Evolutionary conservation across 2,888 invertebrate genomes (phyloP), one percentile per base, ranked within the genome.

Genomic region (Hydriomena furcata): DNA sequence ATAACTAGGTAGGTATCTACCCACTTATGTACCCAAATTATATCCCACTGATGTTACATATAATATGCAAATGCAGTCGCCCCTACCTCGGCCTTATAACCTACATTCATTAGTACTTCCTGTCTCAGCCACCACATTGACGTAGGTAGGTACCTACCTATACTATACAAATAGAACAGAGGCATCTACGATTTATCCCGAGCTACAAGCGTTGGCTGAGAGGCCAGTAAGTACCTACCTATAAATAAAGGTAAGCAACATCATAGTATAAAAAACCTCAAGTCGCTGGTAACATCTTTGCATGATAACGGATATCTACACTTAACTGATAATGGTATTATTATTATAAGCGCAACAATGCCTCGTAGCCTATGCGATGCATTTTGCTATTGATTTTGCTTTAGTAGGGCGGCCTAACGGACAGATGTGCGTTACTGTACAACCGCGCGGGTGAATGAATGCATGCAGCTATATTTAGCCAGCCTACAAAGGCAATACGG

Each of bases 401-500:
- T 61, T 60, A 48, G 62, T 66, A 47, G 45, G 66, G 63, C 65
- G 66, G 68, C 68, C 68, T 62, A 75, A 69, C 66, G 66, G 72
- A 76, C 87, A 87, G 88, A 86, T 88, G 87, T 83, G 80, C 79
- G 84, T 70, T 76, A 79, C 80, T 70, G 76, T 74, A 65, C 65
- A 69, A 61, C 68, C 63, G 71, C 70, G 68, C 73, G 78, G 77
- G 78, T 82, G 81, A 76, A 77, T 82, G 81, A 76, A 75, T 69
- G 73, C 71, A 71, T 73, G 64, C 65, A 65, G 79, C 84, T 90
- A 90, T 90, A 90, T 90, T 90, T 90, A 90, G 87, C 83, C 80
- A 79, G 76, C 55, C 61, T 61, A 61, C 61, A 82, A 89, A 89
- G 88, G 85, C 88, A 86, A 72, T 78, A 78, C 71, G 73, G 82